Evolutionary conservation across 2,113 vertebrate genomes (phyloP), one percentile per base, ranked within the genome.

Genomic region (Amphiprion ocellaris): DNA sequence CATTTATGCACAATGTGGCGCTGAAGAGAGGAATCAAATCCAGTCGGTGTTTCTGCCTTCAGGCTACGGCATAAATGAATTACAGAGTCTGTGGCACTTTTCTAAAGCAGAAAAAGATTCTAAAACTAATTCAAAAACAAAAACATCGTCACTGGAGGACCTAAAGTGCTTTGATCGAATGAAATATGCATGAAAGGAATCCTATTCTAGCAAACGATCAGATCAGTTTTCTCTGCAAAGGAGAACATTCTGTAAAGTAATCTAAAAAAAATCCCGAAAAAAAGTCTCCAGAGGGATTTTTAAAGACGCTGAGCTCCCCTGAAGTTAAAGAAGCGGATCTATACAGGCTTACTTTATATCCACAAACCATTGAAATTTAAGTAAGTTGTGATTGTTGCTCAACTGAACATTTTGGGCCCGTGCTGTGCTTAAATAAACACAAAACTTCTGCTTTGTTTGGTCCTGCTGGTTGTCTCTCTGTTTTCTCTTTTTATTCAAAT

Each of bases 401-500:
- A 6, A 8, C 21, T 46, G 23, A 33, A 67, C 30, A 26, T 26
- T 52, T 68, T 4, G 46, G 33, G 2, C n/a, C 4, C 24, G 2
- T 1, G 50, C 58, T 24, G 72, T 4, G 44, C 47, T 65, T 47
- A 15, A 66, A 58, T 15, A 59, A 19, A 44, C 52, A 37, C 5
- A 2, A 24, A 0, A 33, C 14, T n/a, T 76, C 24, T 37, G 68
- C 3, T 24, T 4, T 6, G 28, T 74, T 52, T 64, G 9, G 39
- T 21, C 49, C 46, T 15, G 19, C 39, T 41, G 39, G 49, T 2
- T 15, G 46, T 19, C 19, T 50, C 14, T 9, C 16, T 49, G 70
- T 69, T 56, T 60, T 24, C 56, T 80, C 55, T 54, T 54, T n/a
- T 8, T n/a, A 46, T 53, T 49, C 26, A 5, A 12, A 44, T 79